Evolutionary conservation across 2,888 invertebrate species (phyloP), one percentile per base, ranked within the genome.

Genomic region (Perizoma affinitatum): DNA sequence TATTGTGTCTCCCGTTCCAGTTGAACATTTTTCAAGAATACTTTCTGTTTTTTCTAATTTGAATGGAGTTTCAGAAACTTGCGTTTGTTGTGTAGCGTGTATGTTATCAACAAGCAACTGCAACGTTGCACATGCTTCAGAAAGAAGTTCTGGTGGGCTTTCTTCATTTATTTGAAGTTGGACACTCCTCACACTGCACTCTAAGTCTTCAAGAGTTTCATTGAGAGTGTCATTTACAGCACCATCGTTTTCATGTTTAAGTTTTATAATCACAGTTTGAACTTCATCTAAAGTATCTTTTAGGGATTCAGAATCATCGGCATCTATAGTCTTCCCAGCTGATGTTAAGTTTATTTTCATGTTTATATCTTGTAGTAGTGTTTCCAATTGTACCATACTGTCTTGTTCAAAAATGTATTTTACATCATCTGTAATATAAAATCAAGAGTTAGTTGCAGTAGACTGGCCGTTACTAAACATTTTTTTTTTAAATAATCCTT

Each of bases 141-240:
- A 82, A 3, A 92, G 73, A 54, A 90, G 73, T 34, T 86, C 84
- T 7, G 84, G 80, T 49, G 89, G 86, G 68, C 88, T 87, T 33
- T 83, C 82, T 75, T 91, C 90, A 71, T 84, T 86, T 50, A 90
- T 85, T 68, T 89, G 90, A 69, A 91, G 84, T 69, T 90, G 90
- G 5, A 91, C 88, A 82, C 90, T 91, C 71, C 91, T 88, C 75
- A 91, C 89, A 75, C 87, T 89, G 81, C 91, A 91, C 82, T 92
- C 92, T 84, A 92, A 86, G 72, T 92, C 92, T 70, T 90, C 87
- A 70, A 93, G 86, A 78, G 88, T 87, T 73, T 92, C 92, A 80
- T 87, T 88, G 67, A 91, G 83, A 73, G 83, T 77, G 63, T 90
- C 89, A 75, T 83, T 86, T 10, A 71, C 71, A 56, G 75, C 72